A percentile compares a stretch with the other conserved stretches of the same genome.
Conservation (phyloP, 1,140 invertebrate species). For the Rhagoletis zephyria region DNA sequence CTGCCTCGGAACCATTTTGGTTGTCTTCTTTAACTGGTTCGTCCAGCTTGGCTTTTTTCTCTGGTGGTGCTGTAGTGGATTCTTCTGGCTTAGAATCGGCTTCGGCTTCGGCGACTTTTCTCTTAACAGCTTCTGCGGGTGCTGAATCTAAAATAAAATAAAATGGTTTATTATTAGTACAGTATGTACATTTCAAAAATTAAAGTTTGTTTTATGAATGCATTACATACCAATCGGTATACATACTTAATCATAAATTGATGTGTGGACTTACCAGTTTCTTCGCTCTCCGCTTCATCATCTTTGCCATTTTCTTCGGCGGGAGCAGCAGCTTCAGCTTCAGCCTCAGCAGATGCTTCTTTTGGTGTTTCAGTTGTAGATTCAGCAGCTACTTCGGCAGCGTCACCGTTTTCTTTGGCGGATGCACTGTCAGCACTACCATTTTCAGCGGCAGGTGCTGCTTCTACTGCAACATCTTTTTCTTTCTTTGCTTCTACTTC, state of each 20-base stretch:
- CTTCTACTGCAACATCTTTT: conserved; percentile 63
- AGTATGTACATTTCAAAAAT: neutral
- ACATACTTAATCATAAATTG: too few species aligned
- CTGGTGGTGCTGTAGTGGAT: conserved; percentile 67
- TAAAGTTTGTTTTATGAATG: neutral
- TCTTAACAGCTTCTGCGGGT: conserved; percentile 69
- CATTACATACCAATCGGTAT: too few species aligned
- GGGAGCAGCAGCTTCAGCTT: conserved; percentile 63
- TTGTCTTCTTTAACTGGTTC: conserved; percentile 70
- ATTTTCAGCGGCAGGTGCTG: conserved; percentile 64
- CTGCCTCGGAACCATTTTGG: conserved; percentile 70
- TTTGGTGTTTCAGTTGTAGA: conserved; percentile 63
- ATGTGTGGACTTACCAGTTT: conserved; percentile 64
- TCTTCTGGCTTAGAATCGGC: conserved; percentile 66
- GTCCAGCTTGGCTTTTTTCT: conserved; percentile 72
- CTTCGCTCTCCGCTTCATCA: conserved; percentile 66
- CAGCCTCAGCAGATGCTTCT: conserved; percentile 63
- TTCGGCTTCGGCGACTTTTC: conserved; percentile 70
- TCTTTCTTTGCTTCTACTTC: conserved; percentile 67
- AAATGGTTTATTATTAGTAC: conserved; percentile 4
- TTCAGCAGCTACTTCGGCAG: conserved; percentile 61
- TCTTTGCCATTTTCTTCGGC: conserved; percentile 61
- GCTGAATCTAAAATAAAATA: conserved; percentile 63
- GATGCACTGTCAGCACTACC: conserved; percentile 60
- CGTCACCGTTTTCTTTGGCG: conserved; percentile 59